These are phyloP conservation scores for Pholis gunnellus DNA, from an alignment of 2,113 vertebrate species.

Conservation along the genomic window DNA sequence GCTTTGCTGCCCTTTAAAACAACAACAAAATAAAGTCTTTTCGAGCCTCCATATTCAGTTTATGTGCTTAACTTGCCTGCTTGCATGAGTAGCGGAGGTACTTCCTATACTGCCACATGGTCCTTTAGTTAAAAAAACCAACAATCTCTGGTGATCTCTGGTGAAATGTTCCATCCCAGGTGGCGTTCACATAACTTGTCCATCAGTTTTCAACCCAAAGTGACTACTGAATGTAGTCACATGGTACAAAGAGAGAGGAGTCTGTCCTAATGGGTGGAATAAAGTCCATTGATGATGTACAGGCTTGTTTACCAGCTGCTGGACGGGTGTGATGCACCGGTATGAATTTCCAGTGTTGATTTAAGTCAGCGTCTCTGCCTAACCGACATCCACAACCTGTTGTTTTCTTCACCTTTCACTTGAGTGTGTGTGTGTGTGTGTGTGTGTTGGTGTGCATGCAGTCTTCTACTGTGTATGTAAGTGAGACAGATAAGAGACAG, in stretches of 20 bases:
- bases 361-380: constrained; percentile 9
- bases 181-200: constrained; percentile 4
- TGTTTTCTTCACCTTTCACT: background rate
- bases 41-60: constrained; percentile 18
- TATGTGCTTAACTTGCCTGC: background rate
- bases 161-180: background rate
- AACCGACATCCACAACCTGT: constrained; percentile 20
- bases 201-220: constrained; percentile 21
- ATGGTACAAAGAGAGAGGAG: constrained; percentile 22
- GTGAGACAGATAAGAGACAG: constrained; percentile 25
- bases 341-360: constrained; percentile 12
- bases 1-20: background rate
- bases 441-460: constrained; percentile 8
- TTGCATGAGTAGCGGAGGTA: constrained; percentile 11
- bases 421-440: constrained; percentile 13
- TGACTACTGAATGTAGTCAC: constrained; percentile 20
- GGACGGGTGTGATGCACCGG: constrained; percentile 18
- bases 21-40: constrained; percentile 14
- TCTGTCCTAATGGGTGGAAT: constrained; percentile 14
- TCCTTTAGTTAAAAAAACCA: constrained; percentile 6
- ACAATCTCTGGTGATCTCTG: constrained; percentile 20
- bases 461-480: constrained; percentile 24
- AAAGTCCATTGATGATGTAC: constrained; percentile 9
- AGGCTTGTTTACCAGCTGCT: constrained; percentile 1
- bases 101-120: constrained; percentile 12